phyloP scores from a whole-genome alignment of 2,888 invertebrate species.

The Chloroclysta siterata region DNA sequence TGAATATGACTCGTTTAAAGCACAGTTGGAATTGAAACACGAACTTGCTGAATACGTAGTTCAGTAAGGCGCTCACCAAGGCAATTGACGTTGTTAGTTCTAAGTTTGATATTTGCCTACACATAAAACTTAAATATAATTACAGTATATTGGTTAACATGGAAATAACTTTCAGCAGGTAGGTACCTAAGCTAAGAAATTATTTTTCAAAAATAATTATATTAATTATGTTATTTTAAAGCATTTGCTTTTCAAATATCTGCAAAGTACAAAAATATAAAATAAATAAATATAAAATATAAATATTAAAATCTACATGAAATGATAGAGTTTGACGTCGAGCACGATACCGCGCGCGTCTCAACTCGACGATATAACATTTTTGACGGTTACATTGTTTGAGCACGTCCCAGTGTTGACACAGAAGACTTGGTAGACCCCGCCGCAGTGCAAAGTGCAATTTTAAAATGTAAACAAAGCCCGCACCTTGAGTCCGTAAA shows the following conservation, averaged over 20 bases:
- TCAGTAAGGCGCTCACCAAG: background rate
- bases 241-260: slow-evolving; percentile 7
- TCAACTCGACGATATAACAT: slow-evolving; percentile 63
- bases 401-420: slow-evolving; percentile 72
- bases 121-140: background rate
- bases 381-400: slow-evolving; percentile 80
- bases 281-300: too few relatives aligned
- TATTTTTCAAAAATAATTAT: too few relatives aligned
- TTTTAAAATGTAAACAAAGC: slow-evolving; percentile 83
- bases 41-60: slow-evolving; percentile 7
- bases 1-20: slow-evolving; percentile 20
- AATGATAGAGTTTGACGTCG: slow-evolving; percentile 33
- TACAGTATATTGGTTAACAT: background rate
- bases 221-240: background rate
- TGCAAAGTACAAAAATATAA: too few relatives aligned
- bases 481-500: slow-evolving; percentile 76
- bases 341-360: slow-evolving; percentile 49
- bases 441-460: slow-evolving; percentile 81
- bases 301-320: slow-evolving; percentile 35
- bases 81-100: background rate
- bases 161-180: too few relatives aligned
- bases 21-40: slow-evolving; percentile 18
- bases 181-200: too few relatives aligned
- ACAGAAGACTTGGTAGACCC: slow-evolving; percentile 70
- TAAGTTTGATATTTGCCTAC: background rate